Evolutionary conservation across 2,113 vertebrate species (phyloP), one percentile per base, ranked within the genome.

Genomic region (Phrynocephalus versicolor): DNA sequence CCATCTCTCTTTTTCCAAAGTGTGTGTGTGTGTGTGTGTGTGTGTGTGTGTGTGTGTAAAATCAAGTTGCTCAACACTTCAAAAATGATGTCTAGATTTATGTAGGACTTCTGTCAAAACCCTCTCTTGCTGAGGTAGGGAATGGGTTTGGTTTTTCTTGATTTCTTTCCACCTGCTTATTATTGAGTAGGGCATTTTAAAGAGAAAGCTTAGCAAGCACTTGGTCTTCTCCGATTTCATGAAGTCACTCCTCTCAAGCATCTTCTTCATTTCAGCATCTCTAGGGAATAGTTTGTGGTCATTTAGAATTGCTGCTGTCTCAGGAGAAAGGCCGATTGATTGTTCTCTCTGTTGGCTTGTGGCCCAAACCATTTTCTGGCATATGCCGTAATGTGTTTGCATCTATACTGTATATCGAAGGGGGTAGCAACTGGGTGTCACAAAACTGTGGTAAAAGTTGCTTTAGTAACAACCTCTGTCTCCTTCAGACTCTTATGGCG

Each of bases 181-280:
- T 1, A 69, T 55, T n/a, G 18, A 57, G 41, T 57, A 55, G 41
- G 72, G 30, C 23, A 69, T 70, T 70, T 39, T 69, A 45, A 69
- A 78, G 69, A 69, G 16, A 84, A 16, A 84, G 8, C 30, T 30
- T 23, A 23, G 18, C 45, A n/a, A 57, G 57, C 57, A 23, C n/a
- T 78, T 39, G n/a, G 39, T 41, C 73, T 37, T 69, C 74, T 77
- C 41, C 21, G 25, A 84, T 84, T 78, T 62, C 45, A 69, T 77
- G 76, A 77, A 77, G 74, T 84, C 51, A 70, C 35, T 85, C 23
- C 33, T 78, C 70, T 77, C 58, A 85, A 69, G 64, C 55, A 58
- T 27, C 45, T 60, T 62, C 81, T 67, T 37, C 65, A 77, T 78
- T 85, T 69, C 62, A 78, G 62, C 27, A 77, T 85, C 83, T 78